Conservation (phyloP, 2,113 vertebrate genomes). For the Monarcha castaneiventris region DNA sequence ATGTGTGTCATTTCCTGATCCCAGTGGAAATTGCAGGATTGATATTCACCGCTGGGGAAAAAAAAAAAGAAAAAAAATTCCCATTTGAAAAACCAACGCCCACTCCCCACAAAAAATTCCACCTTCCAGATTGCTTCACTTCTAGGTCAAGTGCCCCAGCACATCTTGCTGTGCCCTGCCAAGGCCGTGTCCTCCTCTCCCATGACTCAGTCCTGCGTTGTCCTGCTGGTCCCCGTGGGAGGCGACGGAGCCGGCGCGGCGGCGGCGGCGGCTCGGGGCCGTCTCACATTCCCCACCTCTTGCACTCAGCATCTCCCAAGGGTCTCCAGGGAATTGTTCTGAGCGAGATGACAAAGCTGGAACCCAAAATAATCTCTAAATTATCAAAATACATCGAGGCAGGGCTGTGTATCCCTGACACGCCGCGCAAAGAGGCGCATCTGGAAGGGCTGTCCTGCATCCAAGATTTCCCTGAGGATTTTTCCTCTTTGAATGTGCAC, state of each 20-base stretch:
- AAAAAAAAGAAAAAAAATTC: neutral
- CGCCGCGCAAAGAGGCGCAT: accelerated
- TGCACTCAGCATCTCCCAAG: accelerated
- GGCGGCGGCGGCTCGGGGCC: accelerated
- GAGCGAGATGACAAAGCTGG: accelerated
- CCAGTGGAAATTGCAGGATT: neutral
- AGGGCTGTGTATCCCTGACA: neutral
- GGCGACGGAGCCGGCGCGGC: neutral
- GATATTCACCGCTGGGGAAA: neutral
- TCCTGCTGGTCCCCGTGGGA: neutral
- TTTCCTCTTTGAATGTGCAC: neutral
- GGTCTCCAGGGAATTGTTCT: neutral
- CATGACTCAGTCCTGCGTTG: neutral
- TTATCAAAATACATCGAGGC: neutral
- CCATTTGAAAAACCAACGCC: neutral
- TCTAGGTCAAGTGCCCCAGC: neutral
- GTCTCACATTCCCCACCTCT: neutral
- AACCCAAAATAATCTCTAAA: neutral
- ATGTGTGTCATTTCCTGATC: slow-evolving; percentile 60
- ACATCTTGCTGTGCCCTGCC: neutral
- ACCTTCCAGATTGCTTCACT: slow-evolving; percentile 27
- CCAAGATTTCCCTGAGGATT: neutral
- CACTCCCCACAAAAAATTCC: neutral
- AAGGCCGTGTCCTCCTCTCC: neutral
- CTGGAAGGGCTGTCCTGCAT: neutral